Evolutionary conservation across 2,113 vertebrate species (phyloP).

Genomic region (Lampris megalopsis): DNA sequence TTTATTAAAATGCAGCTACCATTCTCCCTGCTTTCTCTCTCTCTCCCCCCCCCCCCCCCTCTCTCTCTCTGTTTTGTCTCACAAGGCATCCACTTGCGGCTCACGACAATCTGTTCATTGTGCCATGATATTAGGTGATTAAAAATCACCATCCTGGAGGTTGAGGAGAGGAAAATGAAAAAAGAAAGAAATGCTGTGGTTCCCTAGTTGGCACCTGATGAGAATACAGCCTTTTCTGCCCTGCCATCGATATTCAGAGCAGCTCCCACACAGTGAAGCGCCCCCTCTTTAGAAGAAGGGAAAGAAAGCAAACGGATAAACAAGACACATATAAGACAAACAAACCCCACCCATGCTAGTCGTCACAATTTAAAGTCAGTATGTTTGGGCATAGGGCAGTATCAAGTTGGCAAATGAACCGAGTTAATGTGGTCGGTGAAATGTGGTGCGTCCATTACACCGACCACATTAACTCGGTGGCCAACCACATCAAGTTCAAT

Average conservation of each 20-base stretch:
- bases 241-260: slow-evolving; percentile 69
- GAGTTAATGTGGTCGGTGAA: too few relatives aligned
- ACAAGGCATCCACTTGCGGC: slow-evolving; percentile 55
- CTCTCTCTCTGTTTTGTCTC: slow-evolving; percentile 63
- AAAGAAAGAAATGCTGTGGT: slow-evolving; percentile 28
- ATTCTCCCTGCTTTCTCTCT: slow-evolving; percentile 28
- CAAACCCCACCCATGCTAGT: slow-evolving; percentile 12
- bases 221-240: slow-evolving; percentile 54
- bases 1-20: slow-evolving; percentile 59
- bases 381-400: slow-evolving; percentile 20
- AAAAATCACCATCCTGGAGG: slow-evolving; percentile 75
- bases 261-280: slow-evolving; percentile 45
- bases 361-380: slow-evolving; percentile 39
- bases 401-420: slow-evolving; percentile 31
- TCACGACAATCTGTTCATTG: slow-evolving; percentile 75
- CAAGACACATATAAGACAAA: slow-evolving; percentile 56
- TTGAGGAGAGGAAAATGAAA: slow-evolving; percentile 57
- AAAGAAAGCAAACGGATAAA: slow-evolving; percentile 60
- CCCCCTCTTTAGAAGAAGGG: slow-evolving; percentile 50
- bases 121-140: slow-evolving; percentile 82
- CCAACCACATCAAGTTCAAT: too few relatives aligned
- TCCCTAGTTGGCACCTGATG: slow-evolving; percentile 54
- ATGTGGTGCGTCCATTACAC: too few relatives aligned
- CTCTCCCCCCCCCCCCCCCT: too few relatives aligned
- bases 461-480: too few relatives aligned